A percentile compares a stretch with the other conserved stretches of the same genome.
Conservation (phyloP, 2,113 vertebrate species). For the Coptodon rendalli region DNA sequence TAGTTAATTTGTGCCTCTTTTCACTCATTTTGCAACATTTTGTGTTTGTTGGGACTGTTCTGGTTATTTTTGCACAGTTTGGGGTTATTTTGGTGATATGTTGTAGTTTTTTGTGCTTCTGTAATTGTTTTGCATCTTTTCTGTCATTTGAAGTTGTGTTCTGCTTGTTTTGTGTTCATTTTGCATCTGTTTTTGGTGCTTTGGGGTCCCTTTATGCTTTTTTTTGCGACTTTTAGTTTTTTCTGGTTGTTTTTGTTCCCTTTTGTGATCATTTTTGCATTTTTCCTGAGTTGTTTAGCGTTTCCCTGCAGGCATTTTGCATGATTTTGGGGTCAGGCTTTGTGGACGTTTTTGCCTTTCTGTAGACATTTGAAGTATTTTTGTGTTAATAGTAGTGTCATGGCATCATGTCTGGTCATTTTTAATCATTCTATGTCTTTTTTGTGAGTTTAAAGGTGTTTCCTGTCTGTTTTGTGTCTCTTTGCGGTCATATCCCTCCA, state of each 20-base stretch:
- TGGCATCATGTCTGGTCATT: accelerated
- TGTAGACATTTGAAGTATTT: not conserved
- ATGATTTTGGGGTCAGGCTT: not conserved
- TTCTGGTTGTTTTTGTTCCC: not conserved
- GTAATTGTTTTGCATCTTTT: not conserved
- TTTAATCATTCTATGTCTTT: not conserved
- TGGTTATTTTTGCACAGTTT: not conserved
- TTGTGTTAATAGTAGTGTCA: not conserved
- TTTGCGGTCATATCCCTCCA: not conserved
- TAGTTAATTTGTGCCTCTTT: accelerated
- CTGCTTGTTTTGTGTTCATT: accelerated
- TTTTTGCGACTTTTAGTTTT: not conserved
- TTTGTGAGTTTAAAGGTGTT: not conserved
- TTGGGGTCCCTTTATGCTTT: not conserved
- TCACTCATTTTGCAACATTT: not conserved
- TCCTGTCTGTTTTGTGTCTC: not conserved
- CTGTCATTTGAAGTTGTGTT: not conserved
- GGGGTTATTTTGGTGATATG: not conserved
- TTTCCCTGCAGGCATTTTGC: not conserved
- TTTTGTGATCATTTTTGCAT: not conserved
- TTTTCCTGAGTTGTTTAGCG: not conserved
- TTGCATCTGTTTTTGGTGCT: not conserved
- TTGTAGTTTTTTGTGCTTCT: not conserved
- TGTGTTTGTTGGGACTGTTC: not conserved
- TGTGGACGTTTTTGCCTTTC: not conserved